A percentile compares a stretch with the other conserved stretches of the same genome.
Evolutionary conservation across 2,888 invertebrate species (phyloP).

Genomic region (Amphipyra berbera): DNA sequence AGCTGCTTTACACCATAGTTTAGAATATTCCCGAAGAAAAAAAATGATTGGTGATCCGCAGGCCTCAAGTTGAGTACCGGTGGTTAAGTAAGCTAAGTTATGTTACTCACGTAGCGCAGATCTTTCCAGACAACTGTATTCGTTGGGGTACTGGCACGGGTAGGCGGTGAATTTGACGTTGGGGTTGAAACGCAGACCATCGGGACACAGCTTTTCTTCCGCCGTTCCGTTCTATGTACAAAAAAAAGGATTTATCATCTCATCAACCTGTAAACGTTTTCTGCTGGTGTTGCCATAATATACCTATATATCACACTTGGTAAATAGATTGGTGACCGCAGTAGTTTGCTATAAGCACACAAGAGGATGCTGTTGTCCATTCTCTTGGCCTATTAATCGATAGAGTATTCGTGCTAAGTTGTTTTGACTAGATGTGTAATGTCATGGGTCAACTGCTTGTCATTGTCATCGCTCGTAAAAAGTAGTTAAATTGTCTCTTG

Average conservation of each 20-base stretch:
- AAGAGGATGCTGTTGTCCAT: background rate
- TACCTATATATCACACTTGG: too few relatives aligned
- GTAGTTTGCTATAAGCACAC: too few relatives aligned
- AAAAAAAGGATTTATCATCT: conserved; percentile 6
- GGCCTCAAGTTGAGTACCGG: background rate
- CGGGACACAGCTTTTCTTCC: conserved; percentile 94
- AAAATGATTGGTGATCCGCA: background rate
- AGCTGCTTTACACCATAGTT: too few relatives aligned
- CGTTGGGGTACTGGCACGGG: conserved; percentile 96
- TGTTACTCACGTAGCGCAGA: conserved; percentile 91
- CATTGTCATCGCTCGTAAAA: background rate
- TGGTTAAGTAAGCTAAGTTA: too few relatives aligned
- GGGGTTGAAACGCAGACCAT: conserved; percentile 94
- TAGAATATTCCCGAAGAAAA: background rate
- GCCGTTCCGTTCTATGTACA: conserved; percentile 91
- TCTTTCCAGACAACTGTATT: conserved; percentile 93
- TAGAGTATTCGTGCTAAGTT: conserved; percentile 1
- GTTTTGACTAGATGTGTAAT: conserved; percentile 19
- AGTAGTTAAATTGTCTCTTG: conserved; percentile 1
- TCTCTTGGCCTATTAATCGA: conserved; percentile 28
- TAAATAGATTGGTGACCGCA: too few relatives aligned
- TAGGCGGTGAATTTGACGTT: conserved; percentile 91
- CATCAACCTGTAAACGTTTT: too few relatives aligned
- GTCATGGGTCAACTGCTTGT: conserved; percentile 16
- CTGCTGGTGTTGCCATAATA: too few relatives aligned